Conservation (phyloP, 2,797 vertebrate genomes). For the Argyrosomus regius region DNA sequence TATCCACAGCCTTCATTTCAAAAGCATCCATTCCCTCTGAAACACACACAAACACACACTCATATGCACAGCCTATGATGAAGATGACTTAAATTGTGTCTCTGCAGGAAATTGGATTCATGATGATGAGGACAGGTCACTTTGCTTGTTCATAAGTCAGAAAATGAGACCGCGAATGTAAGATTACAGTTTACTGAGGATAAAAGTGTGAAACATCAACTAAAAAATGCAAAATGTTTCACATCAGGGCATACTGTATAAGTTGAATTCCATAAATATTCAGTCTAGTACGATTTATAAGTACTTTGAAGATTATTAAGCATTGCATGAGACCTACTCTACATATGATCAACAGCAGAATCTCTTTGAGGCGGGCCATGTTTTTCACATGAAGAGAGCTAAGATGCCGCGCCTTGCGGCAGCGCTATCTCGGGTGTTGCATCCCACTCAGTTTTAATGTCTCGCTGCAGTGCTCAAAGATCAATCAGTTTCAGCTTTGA, state of each 20-base stretch:
- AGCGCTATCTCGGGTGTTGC: neutral
- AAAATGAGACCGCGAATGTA: constrained; percentile 15
- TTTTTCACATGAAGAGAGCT: neutral
- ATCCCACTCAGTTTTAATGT: neutral
- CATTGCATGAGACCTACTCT: neutral
- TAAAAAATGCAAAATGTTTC: neutral
- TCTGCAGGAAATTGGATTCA: constrained; percentile 30
- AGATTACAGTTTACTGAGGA: neutral
- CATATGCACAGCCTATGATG: neutral
- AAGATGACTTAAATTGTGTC: neutral
- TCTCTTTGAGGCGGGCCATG: neutral
- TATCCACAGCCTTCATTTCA: constrained; percentile 12
- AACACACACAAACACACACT: constrained; percentile 9
- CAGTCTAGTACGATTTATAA: neutral
- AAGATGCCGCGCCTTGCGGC: neutral
- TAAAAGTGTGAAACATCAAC: neutral
- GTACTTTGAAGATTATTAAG: neutral
- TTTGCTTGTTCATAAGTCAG: constrained; percentile 6
- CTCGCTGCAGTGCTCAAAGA: neutral
- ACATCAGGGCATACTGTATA: neutral
- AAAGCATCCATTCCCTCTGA: constrained; percentile 26
- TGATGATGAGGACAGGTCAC: constrained; percentile 6
- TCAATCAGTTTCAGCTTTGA: neutral
- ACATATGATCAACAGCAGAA: neutral
- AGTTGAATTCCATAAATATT: neutral